Conservation (phyloP, 2,113 vertebrate genomes). For the Larimichthys crocea region DNA sequence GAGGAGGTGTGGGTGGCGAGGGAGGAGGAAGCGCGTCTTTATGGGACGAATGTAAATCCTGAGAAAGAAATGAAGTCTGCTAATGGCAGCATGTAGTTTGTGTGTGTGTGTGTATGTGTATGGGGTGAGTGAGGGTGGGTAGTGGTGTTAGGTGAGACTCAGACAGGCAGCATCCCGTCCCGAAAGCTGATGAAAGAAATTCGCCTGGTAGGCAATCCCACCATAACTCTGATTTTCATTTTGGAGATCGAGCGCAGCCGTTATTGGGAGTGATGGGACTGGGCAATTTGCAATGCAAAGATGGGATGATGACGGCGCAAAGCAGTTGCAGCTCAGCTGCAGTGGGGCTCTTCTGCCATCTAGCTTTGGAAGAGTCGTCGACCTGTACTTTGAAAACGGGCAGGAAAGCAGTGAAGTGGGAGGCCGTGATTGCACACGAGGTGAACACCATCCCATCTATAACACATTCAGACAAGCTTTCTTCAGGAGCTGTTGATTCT, state of each 20-base stretch:
- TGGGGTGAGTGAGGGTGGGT: background rate
- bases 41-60: slow-evolving; percentile 58
- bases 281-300: slow-evolving; percentile 78
- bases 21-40: slow-evolving; percentile 34
- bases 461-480: slow-evolving; percentile 32
- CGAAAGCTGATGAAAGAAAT: slow-evolving; percentile 71
- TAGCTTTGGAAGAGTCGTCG: slow-evolving; percentile 76
- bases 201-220: slow-evolving; percentile 63
- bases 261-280: slow-evolving; percentile 70
- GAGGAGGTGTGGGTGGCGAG: slow-evolving; percentile 57
- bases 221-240: slow-evolving; percentile 75
- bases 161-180: slow-evolving; percentile 52
- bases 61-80: slow-evolving; percentile 54
- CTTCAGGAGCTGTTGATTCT: background rate
- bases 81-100: slow-evolving; percentile 54
- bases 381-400: slow-evolving; percentile 48
- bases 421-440: slow-evolving; percentile 44
- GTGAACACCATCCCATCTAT: slow-evolving; percentile 4
- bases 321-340: slow-evolving; percentile 63
- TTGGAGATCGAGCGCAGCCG: slow-evolving; percentile 65
- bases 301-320: slow-evolving; percentile 71
- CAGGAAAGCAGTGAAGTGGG: slow-evolving; percentile 15
- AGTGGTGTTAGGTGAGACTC: slow-evolving; percentile 38
- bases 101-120: slow-evolving; percentile 10
- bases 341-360: slow-evolving; percentile 82